A percentile compares a stretch with the other conserved stretches of the same genome.
Evolutionary conservation across 2,113 vertebrate genomes (phyloP).

Genomic region (Lagopus muta): DNA sequence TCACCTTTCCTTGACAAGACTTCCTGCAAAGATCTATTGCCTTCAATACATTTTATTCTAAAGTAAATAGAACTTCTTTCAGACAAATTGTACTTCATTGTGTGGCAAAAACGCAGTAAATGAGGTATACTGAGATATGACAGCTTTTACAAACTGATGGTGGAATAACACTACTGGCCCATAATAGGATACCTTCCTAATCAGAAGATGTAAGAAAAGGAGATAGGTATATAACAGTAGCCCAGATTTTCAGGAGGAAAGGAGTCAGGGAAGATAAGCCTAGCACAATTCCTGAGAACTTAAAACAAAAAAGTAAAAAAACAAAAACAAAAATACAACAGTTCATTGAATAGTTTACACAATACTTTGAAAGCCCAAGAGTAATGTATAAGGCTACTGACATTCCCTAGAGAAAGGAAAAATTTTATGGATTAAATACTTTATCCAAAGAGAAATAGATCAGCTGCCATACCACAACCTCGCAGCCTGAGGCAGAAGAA

Average conservation of each 20-base stretch:
- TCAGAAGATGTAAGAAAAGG: not conserved
- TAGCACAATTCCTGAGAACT: not conserved
- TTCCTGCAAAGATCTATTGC: not conserved
- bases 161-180: not conserved
- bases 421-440: constrained; percentile 59
- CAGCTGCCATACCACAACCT: constrained; percentile 54
- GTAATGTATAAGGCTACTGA: constrained; percentile 39
- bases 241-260: not conserved
- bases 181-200: not conserved
- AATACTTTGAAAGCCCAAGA: constrained; percentile 33
- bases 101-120: not conserved
- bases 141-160: not conserved
- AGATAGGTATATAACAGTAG: not conserved
- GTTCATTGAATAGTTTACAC: constrained; percentile 38
- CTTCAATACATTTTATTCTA: not conserved
- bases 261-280: not conserved
- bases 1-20: not conserved
- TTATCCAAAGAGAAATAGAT: constrained; percentile 61
- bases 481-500: constrained; percentile 54
- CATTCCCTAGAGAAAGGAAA: constrained; percentile 24
- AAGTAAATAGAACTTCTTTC: not conserved
- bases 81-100: not conserved
- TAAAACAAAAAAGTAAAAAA: constrained; percentile 25
- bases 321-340: constrained; percentile 11
- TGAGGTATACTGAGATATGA: not conserved